A percentile compares a stretch with the other conserved stretches of the same genome.
Conservation (phyloP, 2,113 vertebrate species). For the Myrmophylax atrothorax region DNA sequence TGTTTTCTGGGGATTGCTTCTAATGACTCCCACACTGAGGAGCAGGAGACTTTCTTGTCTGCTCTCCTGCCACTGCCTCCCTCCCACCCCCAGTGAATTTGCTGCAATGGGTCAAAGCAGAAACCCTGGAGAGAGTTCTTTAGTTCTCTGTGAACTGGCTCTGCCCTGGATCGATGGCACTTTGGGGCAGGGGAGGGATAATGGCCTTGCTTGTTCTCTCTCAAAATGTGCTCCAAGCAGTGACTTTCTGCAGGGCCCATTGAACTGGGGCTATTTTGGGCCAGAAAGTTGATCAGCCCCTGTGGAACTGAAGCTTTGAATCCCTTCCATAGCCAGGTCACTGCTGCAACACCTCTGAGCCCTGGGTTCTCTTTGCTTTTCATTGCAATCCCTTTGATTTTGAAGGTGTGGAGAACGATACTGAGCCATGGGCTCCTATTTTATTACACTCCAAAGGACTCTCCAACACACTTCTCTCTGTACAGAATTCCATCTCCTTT, state of each 20-base stretch:
- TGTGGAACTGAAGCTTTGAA: not conserved
- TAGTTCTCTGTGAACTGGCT: not conserved
- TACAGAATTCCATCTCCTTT: not conserved
- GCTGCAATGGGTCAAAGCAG: not conserved
- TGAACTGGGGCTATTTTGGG: not conserved
- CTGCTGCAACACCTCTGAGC: not conserved
- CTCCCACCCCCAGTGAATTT: not conserved
- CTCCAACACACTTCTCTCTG: not conserved
- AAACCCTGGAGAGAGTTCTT: not conserved
- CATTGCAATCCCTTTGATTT: constrained; percentile 11
- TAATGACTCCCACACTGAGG: not conserved
- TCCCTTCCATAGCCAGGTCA: not conserved
- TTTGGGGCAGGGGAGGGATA: not conserved
- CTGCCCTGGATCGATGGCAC: not conserved
- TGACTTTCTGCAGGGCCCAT: not conserved
- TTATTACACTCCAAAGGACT: not conserved
- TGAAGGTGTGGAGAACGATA: not conserved
- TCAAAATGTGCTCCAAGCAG: not conserved
- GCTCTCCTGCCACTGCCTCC: not conserved
- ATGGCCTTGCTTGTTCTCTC: not conserved
- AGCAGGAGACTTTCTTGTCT: not conserved
- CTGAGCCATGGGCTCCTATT: not conserved
- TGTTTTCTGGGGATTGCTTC: constrained; percentile 25
- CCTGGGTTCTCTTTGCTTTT: constrained; percentile 8
- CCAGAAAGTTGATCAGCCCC: not conserved